Conservation (phyloP, 2,113 vertebrate genomes). For the Heterochromis multidens region DNA sequence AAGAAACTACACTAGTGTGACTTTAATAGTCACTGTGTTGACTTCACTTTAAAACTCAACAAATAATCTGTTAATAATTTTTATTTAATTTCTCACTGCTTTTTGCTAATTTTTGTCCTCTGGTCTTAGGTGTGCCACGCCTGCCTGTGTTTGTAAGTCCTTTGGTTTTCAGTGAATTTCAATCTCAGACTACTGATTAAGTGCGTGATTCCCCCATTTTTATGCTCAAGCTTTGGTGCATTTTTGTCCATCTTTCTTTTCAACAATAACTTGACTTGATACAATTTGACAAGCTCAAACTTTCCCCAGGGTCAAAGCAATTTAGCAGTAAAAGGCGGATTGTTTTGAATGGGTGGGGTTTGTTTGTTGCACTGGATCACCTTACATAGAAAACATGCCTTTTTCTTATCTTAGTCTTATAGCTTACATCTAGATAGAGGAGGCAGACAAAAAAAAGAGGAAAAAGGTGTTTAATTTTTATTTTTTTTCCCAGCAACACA, state of each 20-base stretch:
- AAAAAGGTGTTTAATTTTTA: background rate
- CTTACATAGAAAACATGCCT: background rate
- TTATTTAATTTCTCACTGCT: background rate
- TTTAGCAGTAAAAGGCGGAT: background rate
- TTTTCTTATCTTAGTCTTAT: background rate
- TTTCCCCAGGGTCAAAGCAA: background rate
- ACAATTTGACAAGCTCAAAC: background rate
- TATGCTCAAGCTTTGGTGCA: background rate
- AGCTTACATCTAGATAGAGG: background rate
- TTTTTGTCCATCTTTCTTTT: background rate
- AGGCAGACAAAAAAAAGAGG: background rate
- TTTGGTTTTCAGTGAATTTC: background rate
- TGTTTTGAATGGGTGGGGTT: background rate
- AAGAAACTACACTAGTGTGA: background rate
- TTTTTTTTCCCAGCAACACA: constrained; percentile 37
- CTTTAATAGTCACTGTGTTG: background rate
- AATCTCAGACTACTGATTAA: background rate
- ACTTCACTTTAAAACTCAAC: background rate
- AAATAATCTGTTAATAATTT: background rate
- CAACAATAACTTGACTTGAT: background rate
- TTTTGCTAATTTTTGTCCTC: background rate
- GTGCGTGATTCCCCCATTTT: background rate
- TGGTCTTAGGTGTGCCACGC: background rate
- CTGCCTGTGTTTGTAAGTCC: background rate
- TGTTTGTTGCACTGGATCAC: background rate